Base-by-base conservation (phyloP, 2,797 vertebrate genomes). In the Picus viridis region DNA sequence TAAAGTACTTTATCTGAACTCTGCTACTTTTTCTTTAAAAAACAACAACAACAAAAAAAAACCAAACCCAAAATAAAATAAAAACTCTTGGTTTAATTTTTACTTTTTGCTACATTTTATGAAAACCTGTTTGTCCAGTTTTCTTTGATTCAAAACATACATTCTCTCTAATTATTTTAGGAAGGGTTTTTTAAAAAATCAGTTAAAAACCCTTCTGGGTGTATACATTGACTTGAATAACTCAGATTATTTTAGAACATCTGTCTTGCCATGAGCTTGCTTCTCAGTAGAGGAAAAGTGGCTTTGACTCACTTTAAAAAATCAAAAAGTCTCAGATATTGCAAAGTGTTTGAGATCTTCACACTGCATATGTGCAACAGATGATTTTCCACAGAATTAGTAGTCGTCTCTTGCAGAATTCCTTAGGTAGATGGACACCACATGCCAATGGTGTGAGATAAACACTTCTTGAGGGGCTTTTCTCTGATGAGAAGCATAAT, bases 101-200 rank as follows among this genome's bases (percentile, higher is more conserved):
- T 49, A 12, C 43, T 68, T 76, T 58, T 27, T 18, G 5, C 20
- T 86, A 36, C 10, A 2, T 88, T 91, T 93, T 86, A 29, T 79
- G 63, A 83, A 83, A 92, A 77, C 86, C 71, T 94, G 75, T 91
- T 92, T 93, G 88, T 94, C 83, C 54, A 20, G 51, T 94, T 91
- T 80, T 83, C 72, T 71, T 84, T 92, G 83, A 91, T 91, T 39
- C 16, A 1, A 80, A 86, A 43, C 15, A 45, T 23, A 84, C 73
- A 76, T 90, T 47, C 61, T n/a, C 7, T 67, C 29, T 73, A 86
- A 86, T 64, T 90, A 57, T 82, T 83, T 89, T 49, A 49, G 23
- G 47, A 11, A 11, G 72, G 75, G 51, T 73, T 80, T 84, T 73
- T 62, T 39, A 26, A 11, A 62, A 26, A 11, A 58, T 59, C 88